Conservation (phyloP, 2,888 invertebrate genomes). For the Synergus japonicus region DNA sequence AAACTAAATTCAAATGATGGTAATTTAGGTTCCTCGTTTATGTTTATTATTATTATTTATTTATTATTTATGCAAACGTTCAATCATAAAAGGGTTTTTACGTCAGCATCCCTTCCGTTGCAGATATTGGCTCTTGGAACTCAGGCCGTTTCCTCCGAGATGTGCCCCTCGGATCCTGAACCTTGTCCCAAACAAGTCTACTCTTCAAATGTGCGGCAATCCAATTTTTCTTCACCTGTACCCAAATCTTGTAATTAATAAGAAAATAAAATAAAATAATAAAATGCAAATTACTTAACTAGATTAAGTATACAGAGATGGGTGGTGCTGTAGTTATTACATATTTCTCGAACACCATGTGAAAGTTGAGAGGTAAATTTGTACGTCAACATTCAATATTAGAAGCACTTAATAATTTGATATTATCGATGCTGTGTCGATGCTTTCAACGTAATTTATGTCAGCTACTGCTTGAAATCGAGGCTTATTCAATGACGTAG, state of each 20-base stretch:
- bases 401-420: too few species aligned
- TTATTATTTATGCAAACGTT: not conserved
- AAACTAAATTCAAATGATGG: too few species aligned
- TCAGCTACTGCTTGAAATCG: too few species aligned
- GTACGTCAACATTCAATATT: too few species aligned
- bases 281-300: too few species aligned
- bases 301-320: too few species aligned
- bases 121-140: slow-evolving; percentile 23
- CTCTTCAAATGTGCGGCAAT: not conserved
- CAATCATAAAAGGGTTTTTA: not conserved
- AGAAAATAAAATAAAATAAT: not conserved
- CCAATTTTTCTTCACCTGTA: not conserved
- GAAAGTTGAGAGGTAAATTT: too few species aligned
- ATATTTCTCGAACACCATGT: too few species aligned
- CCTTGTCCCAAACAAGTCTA: not conserved
- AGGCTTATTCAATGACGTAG: too few species aligned
- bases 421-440: too few species aligned
- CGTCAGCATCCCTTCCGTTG: not conserved
- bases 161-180: slow-evolving; percentile 1
- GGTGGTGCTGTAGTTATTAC: too few species aligned
- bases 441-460: too few species aligned
- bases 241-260: not conserved
- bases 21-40: not conserved
- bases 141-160: not conserved
- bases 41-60: not conserved